Evolutionary conservation across 2,113 vertebrate genomes (phyloP).

Genomic region (Hepsetus odoe): DNA sequence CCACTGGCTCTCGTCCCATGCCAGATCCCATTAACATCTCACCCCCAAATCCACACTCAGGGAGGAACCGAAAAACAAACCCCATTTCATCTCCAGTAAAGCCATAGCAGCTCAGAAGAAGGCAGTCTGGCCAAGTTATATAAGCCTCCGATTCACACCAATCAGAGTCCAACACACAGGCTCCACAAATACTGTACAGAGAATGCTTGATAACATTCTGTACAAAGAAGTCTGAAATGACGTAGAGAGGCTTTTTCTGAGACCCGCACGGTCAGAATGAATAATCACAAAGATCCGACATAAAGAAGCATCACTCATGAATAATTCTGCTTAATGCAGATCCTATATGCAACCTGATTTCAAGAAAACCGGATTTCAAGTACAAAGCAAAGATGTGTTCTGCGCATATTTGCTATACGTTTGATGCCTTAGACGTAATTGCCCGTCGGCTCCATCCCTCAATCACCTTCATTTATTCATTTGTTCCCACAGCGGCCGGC

Average conservation of each 20-base stretch:
- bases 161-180: background rate
- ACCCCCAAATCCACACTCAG: background rate
- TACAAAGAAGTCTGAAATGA: background rate
- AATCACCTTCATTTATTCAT: constrained; percentile 27
- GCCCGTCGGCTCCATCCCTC: constrained; percentile 28
- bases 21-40: constrained; percentile 53
- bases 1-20: constrained; percentile 44
- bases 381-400: background rate
- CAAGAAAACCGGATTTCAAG: background rate
- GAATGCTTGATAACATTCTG: background rate
- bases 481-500: constrained; percentile 21
- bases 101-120: background rate
- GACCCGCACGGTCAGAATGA: constrained; percentile 1
- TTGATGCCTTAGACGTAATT: constrained; percentile 21
- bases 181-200: background rate
- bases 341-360: background rate
- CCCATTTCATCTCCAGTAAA: background rate
- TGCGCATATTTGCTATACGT: background rate
- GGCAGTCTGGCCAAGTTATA: background rate
- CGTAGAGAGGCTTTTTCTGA: background rate
- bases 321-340: constrained; percentile 2
- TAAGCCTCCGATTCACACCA: background rate
- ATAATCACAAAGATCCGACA: background rate
- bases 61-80: background rate
- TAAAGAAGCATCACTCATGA: background rate